phyloP scores from a whole-genome alignment of 2,888 invertebrate species.

The Yponomeuta plumbellus region DNA sequence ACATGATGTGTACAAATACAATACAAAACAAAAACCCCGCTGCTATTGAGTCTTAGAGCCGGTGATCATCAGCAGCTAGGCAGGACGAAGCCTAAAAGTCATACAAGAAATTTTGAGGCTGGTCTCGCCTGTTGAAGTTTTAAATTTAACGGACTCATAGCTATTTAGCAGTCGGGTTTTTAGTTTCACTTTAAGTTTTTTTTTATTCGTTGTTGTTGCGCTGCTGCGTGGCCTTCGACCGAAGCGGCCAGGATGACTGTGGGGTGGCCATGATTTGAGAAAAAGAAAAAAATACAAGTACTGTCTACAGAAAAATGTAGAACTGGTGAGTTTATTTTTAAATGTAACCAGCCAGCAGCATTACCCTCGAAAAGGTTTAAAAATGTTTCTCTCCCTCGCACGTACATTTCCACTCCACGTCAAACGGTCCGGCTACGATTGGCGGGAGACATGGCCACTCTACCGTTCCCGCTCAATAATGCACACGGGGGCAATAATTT shows the following conservation, averaged over 20 bases:
- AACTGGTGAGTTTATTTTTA: background rate
- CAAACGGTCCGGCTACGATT: slow-evolving; percentile 1
- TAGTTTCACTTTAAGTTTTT: too few relatives aligned
- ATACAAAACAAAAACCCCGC: too few relatives aligned
- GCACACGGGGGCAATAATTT: slow-evolving; percentile 45
- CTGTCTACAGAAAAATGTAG: too few relatives aligned
- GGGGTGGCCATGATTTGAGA: slow-evolving; percentile 13
- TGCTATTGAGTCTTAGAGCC: too few relatives aligned
- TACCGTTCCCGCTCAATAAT: slow-evolving; percentile 20
- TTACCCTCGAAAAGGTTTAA: background rate
- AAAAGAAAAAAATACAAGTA: background rate
- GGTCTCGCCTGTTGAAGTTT: too few relatives aligned
- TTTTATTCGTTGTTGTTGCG: slow-evolving; percentile 5
- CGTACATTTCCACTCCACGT: background rate
- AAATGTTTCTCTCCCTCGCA: background rate
- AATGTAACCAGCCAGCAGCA: background rate
- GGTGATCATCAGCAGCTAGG: too few relatives aligned
- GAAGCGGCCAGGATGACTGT: slow-evolving; percentile 10
- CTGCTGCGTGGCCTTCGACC: slow-evolving; percentile 5
- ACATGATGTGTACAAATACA: too few relatives aligned
- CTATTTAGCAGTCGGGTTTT: too few relatives aligned
- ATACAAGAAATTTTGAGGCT: too few relatives aligned
- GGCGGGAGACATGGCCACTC: slow-evolving; percentile 15
- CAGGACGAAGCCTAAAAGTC: too few relatives aligned
- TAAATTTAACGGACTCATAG: too few relatives aligned